Conservation (phyloP, 2,113 vertebrate genomes). For the Saimiri boliviensis region DNA sequence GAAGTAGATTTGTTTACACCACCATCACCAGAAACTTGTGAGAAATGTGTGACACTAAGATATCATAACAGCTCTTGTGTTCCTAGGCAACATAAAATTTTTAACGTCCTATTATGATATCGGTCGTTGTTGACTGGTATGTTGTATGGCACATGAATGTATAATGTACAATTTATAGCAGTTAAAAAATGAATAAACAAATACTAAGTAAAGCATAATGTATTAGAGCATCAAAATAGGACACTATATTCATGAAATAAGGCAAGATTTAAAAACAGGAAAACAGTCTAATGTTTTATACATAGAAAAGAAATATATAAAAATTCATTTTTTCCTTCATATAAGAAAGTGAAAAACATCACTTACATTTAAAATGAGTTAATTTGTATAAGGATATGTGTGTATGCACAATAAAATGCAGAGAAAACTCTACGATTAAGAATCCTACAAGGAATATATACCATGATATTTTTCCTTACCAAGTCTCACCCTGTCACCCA, state of each 20-base stretch:
- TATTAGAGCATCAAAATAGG: not conserved
- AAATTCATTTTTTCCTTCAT: not conserved
- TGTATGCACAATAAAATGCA: not conserved
- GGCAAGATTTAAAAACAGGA: too few relatives aligned
- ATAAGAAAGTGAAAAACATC: not conserved
- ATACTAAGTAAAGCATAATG: not conserved
- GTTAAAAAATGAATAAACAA: not conserved
- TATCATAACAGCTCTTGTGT: not conserved
- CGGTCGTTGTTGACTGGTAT: too few relatives aligned
- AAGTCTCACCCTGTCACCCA: too few relatives aligned
- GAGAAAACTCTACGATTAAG: not conserved
- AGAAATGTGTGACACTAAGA: not conserved
- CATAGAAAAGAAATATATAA: not conserved
- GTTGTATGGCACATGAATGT: too few relatives aligned
- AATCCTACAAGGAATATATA: not conserved
- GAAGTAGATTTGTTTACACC: not conserved
- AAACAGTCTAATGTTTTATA: not conserved
- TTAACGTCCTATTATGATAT: too few relatives aligned
- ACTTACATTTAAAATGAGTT: not conserved
- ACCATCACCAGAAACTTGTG: not conserved
- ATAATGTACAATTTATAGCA: not conserved
- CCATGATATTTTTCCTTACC: not conserved
- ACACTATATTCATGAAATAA: not conserved
- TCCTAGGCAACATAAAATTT: not conserved
- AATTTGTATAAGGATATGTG: not conserved